Evolutionary conservation across 2,797 vertebrate genomes (phyloP).

Genomic region (Zenarchopterus dispar): DNA sequence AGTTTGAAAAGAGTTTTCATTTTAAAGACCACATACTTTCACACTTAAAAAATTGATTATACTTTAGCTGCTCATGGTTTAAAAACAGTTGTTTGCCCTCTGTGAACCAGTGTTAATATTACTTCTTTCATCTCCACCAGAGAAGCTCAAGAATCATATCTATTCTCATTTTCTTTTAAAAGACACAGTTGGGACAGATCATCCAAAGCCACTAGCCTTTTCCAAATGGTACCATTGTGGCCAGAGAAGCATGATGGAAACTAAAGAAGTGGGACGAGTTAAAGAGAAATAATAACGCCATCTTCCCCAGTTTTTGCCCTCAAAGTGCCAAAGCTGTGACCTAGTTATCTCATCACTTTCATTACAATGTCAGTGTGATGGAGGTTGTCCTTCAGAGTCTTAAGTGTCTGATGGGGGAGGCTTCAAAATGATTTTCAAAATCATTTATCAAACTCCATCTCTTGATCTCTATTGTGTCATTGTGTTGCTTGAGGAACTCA

Average conservation of each 20-base stretch:
- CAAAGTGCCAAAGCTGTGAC: constrained; percentile 75
- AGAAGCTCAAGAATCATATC: constrained; percentile 36
- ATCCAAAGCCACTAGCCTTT: constrained; percentile 41
- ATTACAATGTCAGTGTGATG: constrained; percentile 43
- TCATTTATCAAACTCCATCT: no score
- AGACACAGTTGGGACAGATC: constrained; percentile 34
- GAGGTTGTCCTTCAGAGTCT: constrained; percentile 34
- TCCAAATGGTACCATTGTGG: constrained; percentile 23
- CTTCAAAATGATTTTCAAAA: no score
- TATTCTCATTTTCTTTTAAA: constrained; percentile 22
- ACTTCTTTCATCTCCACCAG: constrained; percentile 34
- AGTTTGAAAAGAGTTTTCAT: constrained; percentile 47
- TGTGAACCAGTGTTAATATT: background rate
- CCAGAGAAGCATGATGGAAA: constrained; percentile 30
- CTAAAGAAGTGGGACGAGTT: constrained; percentile 56
- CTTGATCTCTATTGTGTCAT: no score
- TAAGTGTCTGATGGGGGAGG: constrained; percentile 1
- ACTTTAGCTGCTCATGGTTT: constrained; percentile 65
- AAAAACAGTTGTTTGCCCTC: constrained; percentile 52
- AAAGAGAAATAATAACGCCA: constrained; percentile 38
- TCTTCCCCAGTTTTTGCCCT: constrained; percentile 55
- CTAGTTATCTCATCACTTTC: constrained; percentile 58
- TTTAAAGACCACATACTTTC: constrained; percentile 58
- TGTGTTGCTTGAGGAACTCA: no score
- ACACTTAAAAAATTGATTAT: constrained; percentile 73